These are phyloP conservation scores for Ochropleura plecta DNA, from an alignment of 2,888 invertebrate genomes.

Conservation along the genomic window DNA sequence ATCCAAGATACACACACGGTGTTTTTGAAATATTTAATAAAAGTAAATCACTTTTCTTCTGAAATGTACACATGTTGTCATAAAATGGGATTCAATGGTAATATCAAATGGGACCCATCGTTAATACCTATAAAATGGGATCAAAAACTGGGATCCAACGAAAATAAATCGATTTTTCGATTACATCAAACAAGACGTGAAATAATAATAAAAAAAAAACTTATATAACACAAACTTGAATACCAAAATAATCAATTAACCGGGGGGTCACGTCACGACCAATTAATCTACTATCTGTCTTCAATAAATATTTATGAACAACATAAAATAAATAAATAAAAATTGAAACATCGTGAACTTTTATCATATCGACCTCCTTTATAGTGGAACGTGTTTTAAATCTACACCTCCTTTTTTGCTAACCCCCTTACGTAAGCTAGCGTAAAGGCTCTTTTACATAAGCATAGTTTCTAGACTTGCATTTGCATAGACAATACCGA, in stretches of 20 bases:
- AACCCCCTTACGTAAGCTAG: conserved; percentile 30
- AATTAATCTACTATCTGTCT: conserved; percentile 40
- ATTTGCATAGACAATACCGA: neutral
- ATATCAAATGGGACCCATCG: no score
- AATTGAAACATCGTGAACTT: conserved; percentile 39
- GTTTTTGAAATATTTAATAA: no score
- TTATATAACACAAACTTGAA: conserved; percentile 38
- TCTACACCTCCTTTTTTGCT: conserved; percentile 30
- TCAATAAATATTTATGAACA: conserved; percentile 51
- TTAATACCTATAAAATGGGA: no score
- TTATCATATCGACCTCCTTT: conserved; percentile 49
- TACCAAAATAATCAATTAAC: conserved; percentile 37
- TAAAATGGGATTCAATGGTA: no score
- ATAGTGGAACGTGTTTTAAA: conserved; percentile 17
- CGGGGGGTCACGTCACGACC: conserved; percentile 35
- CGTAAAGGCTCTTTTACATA: conserved; percentile 26
- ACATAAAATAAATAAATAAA: conserved; percentile 48
- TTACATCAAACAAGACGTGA: neutral
- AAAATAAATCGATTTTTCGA: no score
- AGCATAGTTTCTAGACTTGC: neutral
- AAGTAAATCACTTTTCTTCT: no score
- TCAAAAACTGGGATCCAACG: no score
- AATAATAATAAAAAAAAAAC: neutral
- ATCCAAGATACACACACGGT: no score
- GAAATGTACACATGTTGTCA: no score